These are phyloP conservation scores for Scyliorhinus canicula DNA, from an alignment of 2,797 vertebrate genomes.

Conservation along the genomic window DNA sequence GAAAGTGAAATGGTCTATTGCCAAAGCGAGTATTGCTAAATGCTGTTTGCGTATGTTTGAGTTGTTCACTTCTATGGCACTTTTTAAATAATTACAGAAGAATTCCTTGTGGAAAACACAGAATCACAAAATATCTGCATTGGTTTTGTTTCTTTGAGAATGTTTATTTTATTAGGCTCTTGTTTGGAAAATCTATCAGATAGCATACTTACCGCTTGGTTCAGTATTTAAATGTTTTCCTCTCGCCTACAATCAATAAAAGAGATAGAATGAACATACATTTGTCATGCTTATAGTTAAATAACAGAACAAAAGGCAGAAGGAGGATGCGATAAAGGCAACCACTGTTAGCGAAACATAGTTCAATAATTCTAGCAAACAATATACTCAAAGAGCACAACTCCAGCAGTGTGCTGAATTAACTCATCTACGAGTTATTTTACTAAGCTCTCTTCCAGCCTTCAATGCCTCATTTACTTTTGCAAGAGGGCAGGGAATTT, in stretches of 20 bases:
- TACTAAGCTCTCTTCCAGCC: not conserved
- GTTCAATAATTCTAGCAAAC: not conserved
- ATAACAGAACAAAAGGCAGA: not conserved
- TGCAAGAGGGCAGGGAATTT: not conserved
- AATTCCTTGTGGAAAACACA: not conserved
- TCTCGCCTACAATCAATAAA: not conserved
- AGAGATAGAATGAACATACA: not conserved
- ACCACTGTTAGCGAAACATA: not conserved
- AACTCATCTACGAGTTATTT: not conserved
- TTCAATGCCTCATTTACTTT: not conserved
- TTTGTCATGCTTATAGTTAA: not conserved
- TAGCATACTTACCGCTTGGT: not conserved
- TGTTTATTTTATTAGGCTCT: constrained; percentile 1
- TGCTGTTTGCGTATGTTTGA: not conserved
- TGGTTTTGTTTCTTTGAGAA: not conserved
- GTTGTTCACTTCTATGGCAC: not conserved
- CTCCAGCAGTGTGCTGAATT: not conserved
- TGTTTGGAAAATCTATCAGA: not conserved
- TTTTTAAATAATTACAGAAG: constrained; percentile 29
- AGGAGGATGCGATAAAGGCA: not conserved
- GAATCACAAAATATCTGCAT: constrained; percentile 19
- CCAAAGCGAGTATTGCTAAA: constrained; percentile 6
- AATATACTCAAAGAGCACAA: not conserved
- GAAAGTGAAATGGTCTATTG: not conserved
- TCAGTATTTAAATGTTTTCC: not conserved